Evolutionary conservation across 2,888 invertebrate genomes (phyloP).

Genomic region (Phortica okadai): DNA sequence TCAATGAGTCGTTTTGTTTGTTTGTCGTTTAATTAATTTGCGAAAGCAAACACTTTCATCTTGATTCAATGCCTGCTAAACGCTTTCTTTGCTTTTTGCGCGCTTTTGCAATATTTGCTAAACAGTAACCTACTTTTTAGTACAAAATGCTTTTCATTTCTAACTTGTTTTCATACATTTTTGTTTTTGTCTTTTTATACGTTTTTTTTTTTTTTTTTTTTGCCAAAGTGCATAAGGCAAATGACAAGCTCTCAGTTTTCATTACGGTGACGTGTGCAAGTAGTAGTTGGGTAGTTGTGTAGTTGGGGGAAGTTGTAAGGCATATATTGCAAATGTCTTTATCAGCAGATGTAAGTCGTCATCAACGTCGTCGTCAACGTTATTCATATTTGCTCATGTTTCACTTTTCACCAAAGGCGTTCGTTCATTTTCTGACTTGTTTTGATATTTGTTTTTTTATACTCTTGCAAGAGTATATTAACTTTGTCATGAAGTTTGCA

Average conservation of each 20-base stretch:
- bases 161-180: constrained; percentile 18
- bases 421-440: constrained; percentile 46
- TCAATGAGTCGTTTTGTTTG: neutral
- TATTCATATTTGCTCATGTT: constrained; percentile 65
- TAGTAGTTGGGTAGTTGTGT: constrained; percentile 68
- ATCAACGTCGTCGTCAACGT: neutral
- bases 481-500: too few relatives aligned
- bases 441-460: constrained; percentile 38
- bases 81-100: neutral
- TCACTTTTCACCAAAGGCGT: constrained; percentile 64
- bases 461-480: too few relatives aligned
- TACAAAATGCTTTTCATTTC: constrained; percentile 31
- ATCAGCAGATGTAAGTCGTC: constrained; percentile 69
- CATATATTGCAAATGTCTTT: constrained; percentile 56
- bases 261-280: constrained; percentile 44
- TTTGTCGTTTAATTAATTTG: constrained; percentile 51
- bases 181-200: constrained; percentile 22
- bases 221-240: constrained; percentile 19
- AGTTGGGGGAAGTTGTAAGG: constrained; percentile 42
- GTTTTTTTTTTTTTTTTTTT: constrained; percentile 10
- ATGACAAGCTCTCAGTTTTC: constrained; percentile 26
- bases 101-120: constrained; percentile 53
- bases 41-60: constrained; percentile 62
- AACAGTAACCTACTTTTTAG: constrained; percentile 59
- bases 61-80: constrained; percentile 64